Base-by-base conservation (phyloP, 2,888 invertebrate genomes). In the Oegoconia quadripuncta region DNA sequence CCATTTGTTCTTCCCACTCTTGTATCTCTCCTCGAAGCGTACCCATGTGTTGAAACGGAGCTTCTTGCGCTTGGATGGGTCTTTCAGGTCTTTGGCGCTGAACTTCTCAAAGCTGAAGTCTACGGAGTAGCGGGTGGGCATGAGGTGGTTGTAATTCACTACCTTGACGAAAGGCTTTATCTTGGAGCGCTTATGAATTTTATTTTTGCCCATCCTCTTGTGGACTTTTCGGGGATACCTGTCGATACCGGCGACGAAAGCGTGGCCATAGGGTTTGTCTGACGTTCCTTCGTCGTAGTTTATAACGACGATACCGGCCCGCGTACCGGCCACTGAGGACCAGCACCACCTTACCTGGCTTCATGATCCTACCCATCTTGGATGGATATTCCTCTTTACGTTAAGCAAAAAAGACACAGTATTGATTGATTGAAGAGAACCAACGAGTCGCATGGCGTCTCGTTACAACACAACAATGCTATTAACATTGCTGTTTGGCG, bases 341-440 rank as follows among this genome's bases (percentile, higher is more conserved):
- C 90, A 99, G 93, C 79, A 99, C 99, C 69, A 99, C 98, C 91
- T 98, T 98, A 50, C 98, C 98, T 52, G 93, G 89, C 91, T 98
- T 98, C 97, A 98, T 98, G 89, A 98, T 98, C 89, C 98, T 98
- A 90, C 97, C 97, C 98, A 98, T 98, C 80, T 91, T 93, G 90
- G 83, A 78, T 78, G 80, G 76, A 76, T 84, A 87, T 82, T 78
- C 69, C 66, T 73, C 71, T 68, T 71, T 67, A 74, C 62, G 83
- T 87, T 75, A 79, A 81, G 82, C 74, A 74, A 82, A 79, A 86
- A 84, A 83, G 79, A 81, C 64, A 52, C 61, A 36, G 59, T 62
- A 55, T 75, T 75, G 73, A n/a, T n/a, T n/a, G n/a, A n/a, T n/a
- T n/a, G n/a, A n/a, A n/a, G n/a, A n/a, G n/a, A n/a, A n/a, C n/a